phyloP scores from a whole-genome alignment of 2,888 invertebrate genomes.

The Fissipunctia ypsillon region DNA sequence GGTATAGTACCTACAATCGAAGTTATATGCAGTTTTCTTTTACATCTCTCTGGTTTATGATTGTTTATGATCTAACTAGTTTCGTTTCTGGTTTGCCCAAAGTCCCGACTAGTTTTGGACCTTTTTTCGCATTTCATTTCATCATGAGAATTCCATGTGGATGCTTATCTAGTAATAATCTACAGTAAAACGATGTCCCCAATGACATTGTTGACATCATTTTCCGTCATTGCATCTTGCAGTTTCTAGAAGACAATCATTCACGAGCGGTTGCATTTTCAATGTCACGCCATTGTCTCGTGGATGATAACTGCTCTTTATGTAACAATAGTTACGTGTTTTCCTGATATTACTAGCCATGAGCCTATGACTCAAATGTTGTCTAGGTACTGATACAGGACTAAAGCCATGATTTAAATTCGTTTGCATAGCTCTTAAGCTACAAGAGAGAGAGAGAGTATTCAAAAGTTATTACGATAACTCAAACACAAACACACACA shows the following conservation, averaged over 20 bases:
- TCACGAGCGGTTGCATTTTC: constrained; percentile 78
- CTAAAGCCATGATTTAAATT: neutral
- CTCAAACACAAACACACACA: too few relatives aligned
- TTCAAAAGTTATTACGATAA: too few relatives aligned
- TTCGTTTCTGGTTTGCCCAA: neutral
- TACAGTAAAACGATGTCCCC: constrained; percentile 41
- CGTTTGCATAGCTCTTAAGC: neutral
- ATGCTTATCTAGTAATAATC: constrained; percentile 29
- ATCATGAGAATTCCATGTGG: neutral
- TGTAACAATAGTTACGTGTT: constrained; percentile 32
- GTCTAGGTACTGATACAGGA: neutral
- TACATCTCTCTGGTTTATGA: neutral
- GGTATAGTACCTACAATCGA: neutral
- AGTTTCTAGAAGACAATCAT: constrained; percentile 68
- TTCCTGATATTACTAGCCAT: constrained; percentile 17
- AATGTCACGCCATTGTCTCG: constrained; percentile 83
- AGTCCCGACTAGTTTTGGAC: neutral
- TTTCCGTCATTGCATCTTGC: constrained; percentile 72
- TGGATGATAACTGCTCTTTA: constrained; percentile 69
- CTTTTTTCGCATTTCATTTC: neutral
- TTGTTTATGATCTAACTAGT: neutral
- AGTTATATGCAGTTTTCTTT: neutral
- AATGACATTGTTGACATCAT: constrained; percentile 58
- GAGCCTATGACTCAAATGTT: constrained; percentile 9
- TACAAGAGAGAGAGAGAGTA: neutral